Percentiles rank a stretch among this genome's conserved stretches.
Evolutionary conservation across 2,113 vertebrate genomes (phyloP).

Genomic region (Oncorhynchus nerka): DNA sequence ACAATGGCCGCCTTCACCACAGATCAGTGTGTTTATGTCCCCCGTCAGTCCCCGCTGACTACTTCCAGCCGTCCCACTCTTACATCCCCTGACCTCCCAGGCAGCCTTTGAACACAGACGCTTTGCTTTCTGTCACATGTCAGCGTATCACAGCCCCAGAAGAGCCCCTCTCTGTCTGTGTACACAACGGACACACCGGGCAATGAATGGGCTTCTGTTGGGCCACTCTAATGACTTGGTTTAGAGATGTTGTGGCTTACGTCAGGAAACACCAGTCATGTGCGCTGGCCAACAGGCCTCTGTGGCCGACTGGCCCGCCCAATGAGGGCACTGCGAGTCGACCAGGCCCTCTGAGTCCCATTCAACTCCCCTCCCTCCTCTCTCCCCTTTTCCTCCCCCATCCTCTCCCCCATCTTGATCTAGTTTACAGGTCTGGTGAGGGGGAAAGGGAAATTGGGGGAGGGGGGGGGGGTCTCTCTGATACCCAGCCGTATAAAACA

Average conservation of each 20-base stretch:
- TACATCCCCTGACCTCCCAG: constrained; percentile 28
- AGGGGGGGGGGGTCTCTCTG: constrained; percentile 42
- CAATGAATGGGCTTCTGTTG: constrained; percentile 71
- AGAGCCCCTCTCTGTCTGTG: neutral
- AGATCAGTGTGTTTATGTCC: constrained; percentile 65
- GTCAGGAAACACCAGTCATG: constrained; percentile 87
- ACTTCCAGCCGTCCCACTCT: constrained; percentile 51
- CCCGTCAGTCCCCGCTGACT: constrained; percentile 69
- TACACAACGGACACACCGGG: neutral
- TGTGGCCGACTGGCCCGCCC: constrained; percentile 80
- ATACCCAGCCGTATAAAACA: constrained; percentile 86
- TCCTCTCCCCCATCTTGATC: constrained; percentile 74
- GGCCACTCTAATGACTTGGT: constrained; percentile 83
- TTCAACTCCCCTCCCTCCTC: constrained; percentile 58
- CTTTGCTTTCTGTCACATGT: constrained; percentile 62
- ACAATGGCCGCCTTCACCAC: constrained; percentile 68
- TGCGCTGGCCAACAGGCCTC: constrained; percentile 78
- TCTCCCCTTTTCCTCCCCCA: neutral
- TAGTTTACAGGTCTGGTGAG: constrained; percentile 77
- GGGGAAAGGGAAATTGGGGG: neutral
- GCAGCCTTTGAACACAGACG: constrained; percentile 44
- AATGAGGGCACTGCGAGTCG: constrained; percentile 39
- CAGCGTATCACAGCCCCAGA: constrained; percentile 44
- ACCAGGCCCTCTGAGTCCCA: constrained; percentile 66
- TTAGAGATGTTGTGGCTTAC: constrained; percentile 89